Evolutionary conservation across 2,113 vertebrate genomes (phyloP).

Genomic region (Varanus salvator): DNA sequence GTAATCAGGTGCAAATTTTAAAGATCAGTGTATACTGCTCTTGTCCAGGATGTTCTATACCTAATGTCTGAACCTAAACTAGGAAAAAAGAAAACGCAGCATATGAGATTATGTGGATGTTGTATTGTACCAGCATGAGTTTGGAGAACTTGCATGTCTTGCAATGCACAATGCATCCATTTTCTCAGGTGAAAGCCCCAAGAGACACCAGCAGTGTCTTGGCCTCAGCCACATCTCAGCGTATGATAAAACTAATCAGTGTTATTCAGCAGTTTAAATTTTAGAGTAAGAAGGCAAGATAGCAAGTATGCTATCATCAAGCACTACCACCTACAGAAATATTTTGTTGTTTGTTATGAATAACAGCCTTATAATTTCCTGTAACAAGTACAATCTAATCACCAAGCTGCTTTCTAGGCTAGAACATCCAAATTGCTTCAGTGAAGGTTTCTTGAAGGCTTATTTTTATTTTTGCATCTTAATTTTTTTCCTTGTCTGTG

Average conservation of each 20-base stretch:
- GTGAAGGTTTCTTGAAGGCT: slow-evolving; percentile 21
- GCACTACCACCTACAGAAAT: neutral
- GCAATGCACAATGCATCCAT: neutral
- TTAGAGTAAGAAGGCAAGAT: neutral
- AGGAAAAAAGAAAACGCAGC: neutral
- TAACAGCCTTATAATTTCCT: neutral
- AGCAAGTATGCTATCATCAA: neutral
- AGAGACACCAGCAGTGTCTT: neutral
- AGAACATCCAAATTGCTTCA: neutral
- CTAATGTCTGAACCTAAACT: neutral
- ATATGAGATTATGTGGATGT: neutral
- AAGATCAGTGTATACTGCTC: neutral
- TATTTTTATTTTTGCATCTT: neutral
- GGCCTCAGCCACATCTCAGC: neutral
- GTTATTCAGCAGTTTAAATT: neutral
- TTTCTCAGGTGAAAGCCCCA: neutral
- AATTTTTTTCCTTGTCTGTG: neutral
- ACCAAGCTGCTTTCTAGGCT: neutral
- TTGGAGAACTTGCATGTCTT: neutral
- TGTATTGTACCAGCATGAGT: neutral
- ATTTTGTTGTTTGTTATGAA: neutral
- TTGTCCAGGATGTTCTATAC: neutral
- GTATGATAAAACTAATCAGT: neutral
- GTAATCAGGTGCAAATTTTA: neutral
- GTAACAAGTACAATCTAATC: neutral